Base-by-base conservation (phyloP, 1,140 invertebrate genomes). In the Araneus ventricosus region DNA sequence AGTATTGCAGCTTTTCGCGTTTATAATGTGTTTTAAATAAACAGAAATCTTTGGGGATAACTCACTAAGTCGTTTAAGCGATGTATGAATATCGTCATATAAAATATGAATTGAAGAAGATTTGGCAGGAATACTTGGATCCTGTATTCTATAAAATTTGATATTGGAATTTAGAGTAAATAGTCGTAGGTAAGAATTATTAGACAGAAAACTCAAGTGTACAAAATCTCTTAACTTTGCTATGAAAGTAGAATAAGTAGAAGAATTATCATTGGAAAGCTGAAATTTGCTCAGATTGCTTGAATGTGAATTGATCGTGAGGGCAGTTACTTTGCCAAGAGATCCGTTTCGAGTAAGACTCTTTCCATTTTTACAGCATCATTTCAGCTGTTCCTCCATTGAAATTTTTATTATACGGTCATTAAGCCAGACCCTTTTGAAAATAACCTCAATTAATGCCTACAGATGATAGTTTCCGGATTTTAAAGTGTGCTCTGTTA, bases 361-460 rank as follows among this genome's bases (percentile, higher is more conserved):
- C 24, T 67, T 34, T 30, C 70, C 30, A 75, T 37, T 75, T 75
- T 75, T 75, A 30, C 30, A 75, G 10, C 30, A 75, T 75, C 70
- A 75, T 75, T 75, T 37, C 27, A 27, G 34, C 30, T 4, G 17
- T 27, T 27, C 30, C 63, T n/a, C 30, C 70, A 75, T 75, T 75
- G 27, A 45, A 30, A 84, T 30, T 27, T 84, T 84, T 84, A 52
- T 84, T 27, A 52, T 30, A 41, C 45, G 45, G 45, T 41, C 82
- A 84, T 52, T 84, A 84, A 84, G 27, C 82, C 22, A 27, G 22
- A 30, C 27, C n/a, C 41, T 52, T 52, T 22, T 41, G 41, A 57
- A 84, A 84, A 84, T 57, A n/a, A 20, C 70, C 41, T 84, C 82
- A 84, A 84, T 84, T 84, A 84, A 52, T 84, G 39, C 24, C n/a